These are phyloP conservation scores for Salvelinus sp. DNA, from an alignment of 2,113 vertebrate genomes.

Conservation along the genomic window DNA sequence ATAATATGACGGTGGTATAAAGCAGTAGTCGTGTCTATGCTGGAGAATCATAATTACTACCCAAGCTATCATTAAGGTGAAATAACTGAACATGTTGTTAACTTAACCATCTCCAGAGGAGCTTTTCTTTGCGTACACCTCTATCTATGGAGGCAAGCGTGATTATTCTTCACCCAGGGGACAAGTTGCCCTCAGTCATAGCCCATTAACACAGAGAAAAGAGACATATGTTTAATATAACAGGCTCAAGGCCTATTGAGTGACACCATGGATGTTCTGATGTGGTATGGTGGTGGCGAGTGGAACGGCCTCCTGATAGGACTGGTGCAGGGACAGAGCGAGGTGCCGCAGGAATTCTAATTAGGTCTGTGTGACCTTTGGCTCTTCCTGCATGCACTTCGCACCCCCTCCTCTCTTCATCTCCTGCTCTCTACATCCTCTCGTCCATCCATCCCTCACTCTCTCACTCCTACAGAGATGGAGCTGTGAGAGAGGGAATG, in stretches of 20 bases:
- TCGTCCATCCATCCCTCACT: background rate
- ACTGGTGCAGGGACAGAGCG: background rate
- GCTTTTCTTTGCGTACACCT: slow-evolving; percentile 30
- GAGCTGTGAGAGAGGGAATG: background rate
- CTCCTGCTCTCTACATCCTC: background rate
- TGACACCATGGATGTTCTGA: slow-evolving; percentile 16
- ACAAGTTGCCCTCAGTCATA: slow-evolving; percentile 22
- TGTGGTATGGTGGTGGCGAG: slow-evolving; percentile 1
- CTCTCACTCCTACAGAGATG: background rate
- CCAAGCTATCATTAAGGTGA: slow-evolving; percentile 23
- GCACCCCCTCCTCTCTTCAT: slow-evolving; percentile 15
- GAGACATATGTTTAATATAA: slow-evolving; percentile 8
- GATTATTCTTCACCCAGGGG: slow-evolving; percentile 31
- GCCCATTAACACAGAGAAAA: slow-evolving; percentile 38
- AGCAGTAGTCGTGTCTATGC: background rate
- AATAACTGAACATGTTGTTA: slow-evolving; percentile 1
- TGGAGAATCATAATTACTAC: background rate
- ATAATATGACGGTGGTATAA: background rate
- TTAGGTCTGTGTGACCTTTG: slow-evolving; percentile 61
- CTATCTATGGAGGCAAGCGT: slow-evolving; percentile 8
- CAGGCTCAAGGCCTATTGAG: slow-evolving; percentile 1
- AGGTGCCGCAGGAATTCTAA: slow-evolving; percentile 10
- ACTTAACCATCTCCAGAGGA: slow-evolving; percentile 2
- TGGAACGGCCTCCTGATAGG: background rate
- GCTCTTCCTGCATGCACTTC: slow-evolving; percentile 39